Evolutionary conservation across 2,113 vertebrate species (phyloP).

Genomic region (Gasterosteus nipponicus): DNA sequence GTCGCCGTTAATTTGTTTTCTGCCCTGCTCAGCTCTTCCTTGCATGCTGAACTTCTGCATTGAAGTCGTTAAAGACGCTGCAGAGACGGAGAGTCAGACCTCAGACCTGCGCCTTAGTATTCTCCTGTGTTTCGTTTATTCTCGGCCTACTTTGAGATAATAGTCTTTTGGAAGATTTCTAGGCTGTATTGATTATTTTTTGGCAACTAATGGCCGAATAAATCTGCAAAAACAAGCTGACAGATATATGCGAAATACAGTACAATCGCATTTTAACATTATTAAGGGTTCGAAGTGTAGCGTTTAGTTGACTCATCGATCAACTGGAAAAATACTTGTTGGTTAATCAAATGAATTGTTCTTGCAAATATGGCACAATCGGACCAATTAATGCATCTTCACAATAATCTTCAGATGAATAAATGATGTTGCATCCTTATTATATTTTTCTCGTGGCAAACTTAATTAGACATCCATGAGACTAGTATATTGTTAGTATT

Average conservation of each 20-base stretch:
- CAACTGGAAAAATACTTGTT: background rate
- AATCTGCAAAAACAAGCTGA: background rate
- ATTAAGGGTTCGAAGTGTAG: background rate
- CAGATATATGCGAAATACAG: background rate
- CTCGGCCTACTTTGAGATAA: background rate
- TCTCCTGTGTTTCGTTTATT: background rate
- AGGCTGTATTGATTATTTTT: background rate
- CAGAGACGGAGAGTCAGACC: background rate
- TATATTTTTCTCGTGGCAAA: background rate
- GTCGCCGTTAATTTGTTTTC: constrained; percentile 28
- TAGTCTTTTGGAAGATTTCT: constrained; percentile 23
- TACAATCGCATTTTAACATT: background rate
- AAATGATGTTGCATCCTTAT: background rate
- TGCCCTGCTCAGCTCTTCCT: constrained; percentile 17
- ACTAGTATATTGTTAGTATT: no score
- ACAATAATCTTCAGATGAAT: background rate
- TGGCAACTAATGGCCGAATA: background rate
- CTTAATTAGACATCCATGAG: no score
- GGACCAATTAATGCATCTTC: background rate
- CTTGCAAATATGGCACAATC: background rate
- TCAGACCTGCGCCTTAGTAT: no score
- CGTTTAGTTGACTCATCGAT: background rate
- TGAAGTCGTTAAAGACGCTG: constrained; percentile 4
- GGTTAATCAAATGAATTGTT: no score
- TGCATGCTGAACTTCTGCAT: constrained; percentile 3